Base-by-base conservation (phyloP, 2,113 vertebrate genomes). In the Stomatorhinus ivindoensis region DNA sequence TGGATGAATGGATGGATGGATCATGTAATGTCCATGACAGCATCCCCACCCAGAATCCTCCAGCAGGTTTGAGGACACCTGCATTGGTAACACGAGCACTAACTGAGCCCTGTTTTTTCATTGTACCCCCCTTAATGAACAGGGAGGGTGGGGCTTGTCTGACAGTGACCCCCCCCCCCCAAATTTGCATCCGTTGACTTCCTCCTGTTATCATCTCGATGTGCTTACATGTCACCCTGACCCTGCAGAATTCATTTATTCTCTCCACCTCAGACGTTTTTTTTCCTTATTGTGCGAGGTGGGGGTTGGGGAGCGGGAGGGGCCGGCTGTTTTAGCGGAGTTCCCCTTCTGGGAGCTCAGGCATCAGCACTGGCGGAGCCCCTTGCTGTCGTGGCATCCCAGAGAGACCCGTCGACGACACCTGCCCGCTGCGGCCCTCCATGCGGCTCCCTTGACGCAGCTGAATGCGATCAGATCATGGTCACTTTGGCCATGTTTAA, bases 371-470 rank as follows among this genome's bases (percentile, higher is more conserved):
- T 76, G 44, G 19, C 10, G 0, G 2, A 13, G 83, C 47, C 50
- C 46, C 17, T 42, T 17, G 1, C 10, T 35, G 31, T 11, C 35
- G 6, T 10, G 31, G 15, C 15, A 6, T 35, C 9, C n/a, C 85
- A 86, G 13, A 48, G 27, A 27, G 48, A 31, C 15, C 48, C 10
- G 1, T 10, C 27, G 15, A 8, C 9, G 55, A 58, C 53, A 35
- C 46, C 91, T 19, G 61, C 58, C 11, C 35, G 13, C 51, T 53
- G 17, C 51, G 7, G 86, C 58, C 46, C 84, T 76, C 89, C 86
- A 50, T 90, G 58, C 92, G 90, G 90, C 87, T 39, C 65, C 58
- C 35, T 53, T 94, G 92, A 94, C 93, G 92, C 93, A 94, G 91
- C 91, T 91, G 90, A 92, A 91, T 80, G 53, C 89, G 89, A 92